Base-by-base conservation (phyloP, 2,888 invertebrate genomes). In the Ethmia dodecea region DNA sequence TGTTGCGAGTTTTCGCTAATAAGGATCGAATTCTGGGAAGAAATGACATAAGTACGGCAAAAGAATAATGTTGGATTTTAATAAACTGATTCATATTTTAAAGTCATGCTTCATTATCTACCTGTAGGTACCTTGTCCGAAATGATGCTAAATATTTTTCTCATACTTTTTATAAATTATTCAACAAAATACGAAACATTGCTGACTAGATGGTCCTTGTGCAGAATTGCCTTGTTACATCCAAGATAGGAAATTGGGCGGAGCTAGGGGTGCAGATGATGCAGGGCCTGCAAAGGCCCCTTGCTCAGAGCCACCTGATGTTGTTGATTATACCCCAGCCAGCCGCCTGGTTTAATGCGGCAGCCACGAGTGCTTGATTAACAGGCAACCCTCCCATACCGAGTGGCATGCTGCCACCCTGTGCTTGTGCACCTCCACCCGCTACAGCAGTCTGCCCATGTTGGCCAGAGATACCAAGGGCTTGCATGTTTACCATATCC, bases 351-450 rank as follows among this genome's bases (percentile, higher is more conserved):
- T 94, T 95, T 37, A 96, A 86, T 11, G 95, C 95, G 28, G 96
- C 96, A 33, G 96, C 95, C 43, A 95, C 92, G 63, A 96, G 88
- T 28, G 95, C 95, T 47, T 94, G 94, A 73, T 94, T 95, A 54
- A 96, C 91, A 36, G 93, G 94, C 56, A 96, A 75, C 15, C 93
- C 93, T 38, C 94, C 93, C 68, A 96, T 84, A 1, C 84, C 77
- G 9, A 84, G 44, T 1, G 84, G 83, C 80, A 86, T 80, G 43
- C 65, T 84, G n/a, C 84, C 80, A 28, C 84, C 84, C 55, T 83
- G 84, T 13, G 57, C 81, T 55, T 86, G 86, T 4, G 75, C 81
- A 24, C 71, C 79, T 13, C 80, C 80, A 26, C 78, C 76, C 22
- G 78, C 72, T 4, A 81, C 84, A 37, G 67, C 72, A 43, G 72